Percentiles rank a stretch among this genome's conserved stretches.
Conservation (phyloP, 2,888 invertebrate genomes). For the Cordylochernes scorpioides region DNA sequence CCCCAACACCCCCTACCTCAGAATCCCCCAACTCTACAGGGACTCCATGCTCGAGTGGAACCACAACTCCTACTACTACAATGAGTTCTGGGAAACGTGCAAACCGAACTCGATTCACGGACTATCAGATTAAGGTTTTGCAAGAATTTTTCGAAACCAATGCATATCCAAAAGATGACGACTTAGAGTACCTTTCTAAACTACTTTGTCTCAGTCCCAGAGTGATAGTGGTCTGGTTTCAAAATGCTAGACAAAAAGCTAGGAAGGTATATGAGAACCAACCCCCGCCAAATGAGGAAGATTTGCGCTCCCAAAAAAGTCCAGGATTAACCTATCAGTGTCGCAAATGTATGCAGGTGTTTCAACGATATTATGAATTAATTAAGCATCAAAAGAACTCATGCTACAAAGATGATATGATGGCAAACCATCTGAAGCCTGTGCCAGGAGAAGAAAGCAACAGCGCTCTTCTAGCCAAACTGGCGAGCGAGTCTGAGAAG, state of each 20-base stretch:
- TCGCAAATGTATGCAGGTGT: conserved; percentile 87
- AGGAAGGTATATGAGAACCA: conserved; percentile 96
- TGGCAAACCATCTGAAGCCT: conserved; percentile 12
- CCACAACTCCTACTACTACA: conserved; percentile 6
- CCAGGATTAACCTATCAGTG: conserved; percentile 93
- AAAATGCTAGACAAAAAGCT: conserved; percentile 94
- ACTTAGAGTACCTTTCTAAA: conserved; percentile 87
- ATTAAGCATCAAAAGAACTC: conserved; percentile 95
- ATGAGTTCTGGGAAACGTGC: conserved; percentile 53
- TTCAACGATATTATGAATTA: conserved; percentile 90
- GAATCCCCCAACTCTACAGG: conserved; percentile 11
- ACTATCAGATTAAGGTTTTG: conserved; percentile 89
- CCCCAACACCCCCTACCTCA: conserved; percentile 9
- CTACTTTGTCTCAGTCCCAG: conserved; percentile 75
- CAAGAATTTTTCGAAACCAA: conserved; percentile 99
- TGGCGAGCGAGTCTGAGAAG: not conserved
- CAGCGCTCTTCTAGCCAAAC: conserved; percentile 6
- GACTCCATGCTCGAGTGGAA: conserved; percentile 7
- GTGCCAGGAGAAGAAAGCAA: conserved; percentile 21
- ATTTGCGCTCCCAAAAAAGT: conserved; percentile 51
- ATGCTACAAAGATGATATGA: conserved; percentile 68
- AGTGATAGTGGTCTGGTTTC: conserved; percentile 98
- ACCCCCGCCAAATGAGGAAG: conserved; percentile 41
- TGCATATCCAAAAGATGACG: conserved; percentile 98
- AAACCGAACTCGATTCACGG: conserved; percentile 91